phyloP scores from a whole-genome alignment of 1,140 invertebrate species.

The silkworm (Bombyx mori) region ASM3026992v2 NC_085129.1:10471501-10472000 shows the following conservation, averaged over 20 bases:
- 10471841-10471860: constrained; percentile 7
- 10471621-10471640: constrained; percentile 6
- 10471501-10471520: constrained; percentile 5
- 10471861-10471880: constrained; percentile 9
- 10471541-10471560: constrained; percentile 14
- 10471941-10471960: constrained; percentile 12
- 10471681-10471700: not conserved
- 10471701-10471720: constrained; percentile 1
- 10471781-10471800: constrained; percentile 10
- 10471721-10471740: too few species aligned
- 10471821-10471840: constrained; percentile 11
- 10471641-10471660: not conserved
- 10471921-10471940: not conserved
- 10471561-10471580: constrained; percentile 14
- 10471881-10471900: constrained; percentile 7
- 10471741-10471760: constrained; percentile 5
- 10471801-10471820: constrained; percentile 10
- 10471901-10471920: constrained; percentile 7
- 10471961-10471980: not conserved
- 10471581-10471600: constrained; percentile 9
- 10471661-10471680: constrained; percentile 5
- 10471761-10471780: constrained; percentile 6
- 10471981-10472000: constrained; percentile 9
- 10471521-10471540: constrained; percentile 4
- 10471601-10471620: not conserved